These are phyloP conservation scores for Eurois occulta DNA, from an alignment of 2,888 invertebrate genomes.

Conservation along the genomic window DNA sequence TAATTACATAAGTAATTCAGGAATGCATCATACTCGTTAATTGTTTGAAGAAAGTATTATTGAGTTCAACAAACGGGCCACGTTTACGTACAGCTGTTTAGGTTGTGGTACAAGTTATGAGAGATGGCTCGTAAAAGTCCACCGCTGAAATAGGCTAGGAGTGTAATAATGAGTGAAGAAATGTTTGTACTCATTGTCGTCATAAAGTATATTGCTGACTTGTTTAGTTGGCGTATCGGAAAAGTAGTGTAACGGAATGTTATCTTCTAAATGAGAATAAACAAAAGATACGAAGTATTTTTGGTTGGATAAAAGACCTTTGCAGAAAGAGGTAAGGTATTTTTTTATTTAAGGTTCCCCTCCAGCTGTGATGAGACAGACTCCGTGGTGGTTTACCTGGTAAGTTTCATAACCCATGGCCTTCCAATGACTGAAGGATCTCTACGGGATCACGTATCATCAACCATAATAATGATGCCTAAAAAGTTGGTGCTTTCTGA, in stretches of 20 bases:
- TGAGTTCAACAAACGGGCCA: conserved; percentile 75
- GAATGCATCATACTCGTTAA: conserved; percentile 69
- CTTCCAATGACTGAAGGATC: not conserved
- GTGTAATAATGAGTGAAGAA: not conserved
- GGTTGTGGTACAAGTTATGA: conserved; percentile 34
- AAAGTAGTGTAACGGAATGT: not conserved
- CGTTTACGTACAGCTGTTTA: conserved; percentile 46
- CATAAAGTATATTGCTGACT: not conserved
- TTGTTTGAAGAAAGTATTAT: conserved; percentile 69
- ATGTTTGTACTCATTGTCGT: not conserved
- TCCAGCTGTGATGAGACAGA: too few relatives aligned
- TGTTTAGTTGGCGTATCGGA: not conserved
- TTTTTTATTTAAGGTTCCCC: not conserved
- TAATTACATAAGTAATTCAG: conserved; percentile 55
- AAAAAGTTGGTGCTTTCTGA: not conserved
- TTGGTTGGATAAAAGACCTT: not conserved
- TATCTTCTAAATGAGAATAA: not conserved
- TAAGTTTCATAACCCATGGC: too few relatives aligned
- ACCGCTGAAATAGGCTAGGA: not conserved
- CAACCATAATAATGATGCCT: too few relatives aligned
- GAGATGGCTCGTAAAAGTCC: not conserved
- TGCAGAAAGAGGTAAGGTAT: not conserved
- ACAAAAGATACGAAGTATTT: not conserved
- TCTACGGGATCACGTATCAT: not conserved
- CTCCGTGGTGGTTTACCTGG: too few relatives aligned